Evolutionary conservation across 2,113 vertebrate species (phyloP), one percentile per base, ranked within the genome.

Genomic region (Bothrops jararaca): DNA sequence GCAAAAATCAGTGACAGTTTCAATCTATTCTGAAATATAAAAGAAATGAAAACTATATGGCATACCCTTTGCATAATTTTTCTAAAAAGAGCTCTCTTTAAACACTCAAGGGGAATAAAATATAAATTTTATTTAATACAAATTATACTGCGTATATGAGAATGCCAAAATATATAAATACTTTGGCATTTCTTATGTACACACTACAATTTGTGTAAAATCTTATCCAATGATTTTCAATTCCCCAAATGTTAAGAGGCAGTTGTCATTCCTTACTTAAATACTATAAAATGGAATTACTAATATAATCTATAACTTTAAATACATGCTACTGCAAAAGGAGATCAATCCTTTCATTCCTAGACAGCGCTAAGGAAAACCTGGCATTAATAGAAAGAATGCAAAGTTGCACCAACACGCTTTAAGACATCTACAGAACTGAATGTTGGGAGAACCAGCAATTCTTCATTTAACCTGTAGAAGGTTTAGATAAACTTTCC

Each of bases 401-500:
- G 12, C 85, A 93, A 90, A 92, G 91, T 29, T 52, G 80, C 45
- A 8, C 8, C 93, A 92, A 97, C 90, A 52, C 91, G 60, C 64
- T 92, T 94, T 89, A 95, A 95, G 91, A 50, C 9, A 95, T 93
- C 93, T 96, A 94, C 89, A 93, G 95, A 96, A 95, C 57, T 88
- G 53, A 92, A 93, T 91, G 85, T 92, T 92, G 89, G 91, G 39
- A 91, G 54, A 88, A 96, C 50, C 93, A 97, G 94, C 95, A 96
- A 97, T 97, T 97, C 97, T 96, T 96, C 96, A 96, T 96, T 95
- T 96, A 97, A 96, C 93, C 96, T 97, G 96, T 97, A 96, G 97
- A 97, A 98, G 98, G 97, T 98, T 98, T 97, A 97, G 97, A 97
- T 97, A 97, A 98, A 98, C 97, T 98, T 97, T 98, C 96, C 97